Evolutionary conservation across 2,797 vertebrate genomes (phyloP), one percentile per base, ranked within the genome.

Genomic region (Limosa lapponica): DNA sequence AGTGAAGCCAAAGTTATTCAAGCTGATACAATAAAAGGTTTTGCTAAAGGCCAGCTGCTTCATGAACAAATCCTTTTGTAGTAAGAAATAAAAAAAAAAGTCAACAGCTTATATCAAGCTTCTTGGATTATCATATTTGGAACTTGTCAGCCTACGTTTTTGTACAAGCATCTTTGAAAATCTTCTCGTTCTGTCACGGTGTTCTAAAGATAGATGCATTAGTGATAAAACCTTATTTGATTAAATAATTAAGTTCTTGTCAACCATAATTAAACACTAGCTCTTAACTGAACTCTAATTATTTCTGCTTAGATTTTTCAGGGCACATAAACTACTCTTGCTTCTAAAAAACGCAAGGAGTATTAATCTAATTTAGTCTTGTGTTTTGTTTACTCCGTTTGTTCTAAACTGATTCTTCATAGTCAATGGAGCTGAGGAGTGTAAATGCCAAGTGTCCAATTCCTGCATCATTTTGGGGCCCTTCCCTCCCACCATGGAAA

Each of bases 191-290:
- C 72, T 72, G 51, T 66, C 80, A 70, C 1, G 0, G 48, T 66
- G 25, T 79, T 95, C 93, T 95, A 91, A 94, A 95, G 69, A 96
- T 57, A 94, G 65, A 73, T 75, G 28, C 39, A 73, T 82, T 88
- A 74, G 58, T 59, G 88, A 96, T 72, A 95, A 79, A 95, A 70
- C 20, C 22, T 72, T 86, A 86, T 94, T 88, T 91, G 82, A 95
- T 96, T 95, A 83, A 93, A 95, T 91, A 95, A 97, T 95, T 88
- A 83, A 79, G 58, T 88, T 85, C 75, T 90, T 91, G 79, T 93
- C 85, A 95, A 20, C 70, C 30, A 34, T 91, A 95, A 95, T 93
- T 96, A 93, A 95, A 87, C 36, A 70, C 25, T 48, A 82, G 16
- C 28, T 88, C 69, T 86, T 93, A 88, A 84, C 32, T 91, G 65